phyloP scores from a whole-genome alignment of 2,888 invertebrate genomes.

The Zeuzera pyrina region DNA sequence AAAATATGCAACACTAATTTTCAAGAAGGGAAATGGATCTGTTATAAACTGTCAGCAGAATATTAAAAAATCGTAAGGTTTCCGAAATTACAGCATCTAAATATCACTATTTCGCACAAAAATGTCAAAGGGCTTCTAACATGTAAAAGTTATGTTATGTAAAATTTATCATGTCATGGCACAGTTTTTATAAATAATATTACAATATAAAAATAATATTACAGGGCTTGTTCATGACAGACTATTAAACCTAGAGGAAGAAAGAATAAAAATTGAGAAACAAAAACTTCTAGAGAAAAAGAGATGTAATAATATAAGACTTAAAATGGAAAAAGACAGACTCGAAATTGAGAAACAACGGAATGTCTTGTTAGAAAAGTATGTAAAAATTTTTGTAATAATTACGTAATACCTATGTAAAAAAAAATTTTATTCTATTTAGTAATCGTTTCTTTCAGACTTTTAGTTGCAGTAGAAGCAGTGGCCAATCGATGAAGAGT shows the following conservation, averaged over 20 bases:
- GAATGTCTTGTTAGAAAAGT: conserved; percentile 43
- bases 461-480: conserved; percentile 39
- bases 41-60: too few relatives aligned
- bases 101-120: too few relatives aligned
- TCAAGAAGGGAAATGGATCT: too few relatives aligned
- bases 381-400: too few relatives aligned
- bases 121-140: too few relatives aligned
- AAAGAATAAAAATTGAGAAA: conserved; percentile 43
- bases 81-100: too few relatives aligned
- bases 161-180: background rate
- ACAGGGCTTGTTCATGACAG: conserved; percentile 41
- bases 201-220: conserved; percentile 3
- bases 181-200: background rate
- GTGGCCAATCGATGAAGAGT: conserved; percentile 27
- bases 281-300: conserved; percentile 47
- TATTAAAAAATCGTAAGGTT: too few relatives aligned
- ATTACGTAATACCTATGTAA: background rate
- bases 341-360: conserved; percentile 44
- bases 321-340: conserved; percentile 44
- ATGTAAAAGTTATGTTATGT: too few relatives aligned
- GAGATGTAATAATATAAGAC: conserved; percentile 43
- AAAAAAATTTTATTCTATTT: background rate
- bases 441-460: conserved; percentile 21
- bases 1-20: too few relatives aligned
- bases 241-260: conserved; percentile 42